These are phyloP conservation scores for Lepeophtheirus nordmannii DNA, from an alignment of 2,888 invertebrate genomes.

Conservation along the genomic window DNA sequence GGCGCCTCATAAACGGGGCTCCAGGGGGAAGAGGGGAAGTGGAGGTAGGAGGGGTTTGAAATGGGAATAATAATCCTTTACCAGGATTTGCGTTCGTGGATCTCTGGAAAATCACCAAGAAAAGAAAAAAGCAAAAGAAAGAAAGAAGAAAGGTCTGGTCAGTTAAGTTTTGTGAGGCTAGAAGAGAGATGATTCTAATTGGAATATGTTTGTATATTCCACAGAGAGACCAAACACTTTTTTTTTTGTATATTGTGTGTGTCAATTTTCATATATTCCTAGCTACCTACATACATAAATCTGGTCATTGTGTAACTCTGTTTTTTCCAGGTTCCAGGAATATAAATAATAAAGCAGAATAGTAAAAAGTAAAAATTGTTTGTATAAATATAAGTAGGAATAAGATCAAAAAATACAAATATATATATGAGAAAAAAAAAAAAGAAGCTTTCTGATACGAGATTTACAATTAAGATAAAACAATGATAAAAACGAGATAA, in stretches of 20 bases:
- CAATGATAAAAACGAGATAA: too few species aligned
- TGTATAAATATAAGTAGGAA: too few species aligned
- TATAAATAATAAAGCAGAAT: too few species aligned
- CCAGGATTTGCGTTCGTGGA: background rate
- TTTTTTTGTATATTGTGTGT: background rate
- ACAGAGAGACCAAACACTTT: background rate
- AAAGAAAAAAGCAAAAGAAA: background rate
- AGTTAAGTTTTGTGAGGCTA: background rate
- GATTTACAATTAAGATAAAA: too few species aligned
- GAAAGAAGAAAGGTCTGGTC: background rate
- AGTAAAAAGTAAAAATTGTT: too few species aligned
- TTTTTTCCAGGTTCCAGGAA: too few species aligned
- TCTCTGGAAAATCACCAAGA: background rate
- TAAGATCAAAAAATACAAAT: too few species aligned
- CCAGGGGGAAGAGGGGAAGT: background rate
- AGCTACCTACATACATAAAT: too few species aligned
- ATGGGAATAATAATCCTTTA: background rate
- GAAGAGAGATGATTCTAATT: background rate
- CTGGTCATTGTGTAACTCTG: too few species aligned
- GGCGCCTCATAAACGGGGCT: background rate
- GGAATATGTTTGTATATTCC: background rate
- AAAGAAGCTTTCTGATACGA: too few species aligned
- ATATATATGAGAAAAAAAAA: too few species aligned
- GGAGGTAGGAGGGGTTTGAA: background rate
- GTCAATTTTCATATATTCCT: too few species aligned